Conservation (phyloP, 1,140 invertebrate genomes). For the Hydropsyche tenuis region DNA sequence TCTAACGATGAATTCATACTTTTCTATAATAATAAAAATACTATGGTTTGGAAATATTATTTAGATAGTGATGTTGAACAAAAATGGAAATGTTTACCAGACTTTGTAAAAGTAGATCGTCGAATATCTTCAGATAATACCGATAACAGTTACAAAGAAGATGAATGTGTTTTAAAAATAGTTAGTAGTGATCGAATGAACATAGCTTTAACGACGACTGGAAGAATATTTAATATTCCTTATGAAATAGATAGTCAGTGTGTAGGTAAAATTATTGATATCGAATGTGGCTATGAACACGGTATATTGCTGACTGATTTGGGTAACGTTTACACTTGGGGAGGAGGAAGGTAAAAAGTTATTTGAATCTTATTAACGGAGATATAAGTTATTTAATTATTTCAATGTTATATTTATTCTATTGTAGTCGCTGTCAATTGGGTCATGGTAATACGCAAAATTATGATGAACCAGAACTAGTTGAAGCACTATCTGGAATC, state of each 20-base stretch:
- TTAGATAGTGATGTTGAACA: slow-evolving; percentile 39
- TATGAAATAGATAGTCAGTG: slow-evolving; percentile 63
- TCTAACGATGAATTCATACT: slow-evolving; percentile 44
- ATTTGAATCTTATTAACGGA: too few species aligned
- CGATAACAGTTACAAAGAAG: not conserved
- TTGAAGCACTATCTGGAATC: slow-evolving; percentile 78
- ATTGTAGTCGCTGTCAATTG: slow-evolving; percentile 79
- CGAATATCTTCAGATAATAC: not conserved
- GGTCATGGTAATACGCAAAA: slow-evolving; percentile 75
- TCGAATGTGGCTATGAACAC: slow-evolving; percentile 82
- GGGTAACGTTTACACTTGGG: slow-evolving; percentile 81
- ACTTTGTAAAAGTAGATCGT: slow-evolving; percentile 41
- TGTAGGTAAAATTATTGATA: slow-evolving; percentile 65
- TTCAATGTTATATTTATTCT: not conserved
- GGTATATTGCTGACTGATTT: slow-evolving; percentile 72
- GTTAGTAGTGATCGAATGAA: slow-evolving; percentile 57
- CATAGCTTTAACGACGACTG: slow-evolving; percentile 60
- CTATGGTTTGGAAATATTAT: slow-evolving; percentile 45
- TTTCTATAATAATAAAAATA: slow-evolving; percentile 42
- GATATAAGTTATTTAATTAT: not conserved
- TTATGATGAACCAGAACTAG: slow-evolving; percentile 66
- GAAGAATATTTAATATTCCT: slow-evolving; percentile 68
- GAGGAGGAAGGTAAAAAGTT: slow-evolving; percentile 81
- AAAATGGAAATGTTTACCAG: slow-evolving; percentile 40
- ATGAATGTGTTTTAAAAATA: slow-evolving; percentile 54